Conservation (phyloP, 2,888 invertebrate species). For the Andrena marginata region DNA sequence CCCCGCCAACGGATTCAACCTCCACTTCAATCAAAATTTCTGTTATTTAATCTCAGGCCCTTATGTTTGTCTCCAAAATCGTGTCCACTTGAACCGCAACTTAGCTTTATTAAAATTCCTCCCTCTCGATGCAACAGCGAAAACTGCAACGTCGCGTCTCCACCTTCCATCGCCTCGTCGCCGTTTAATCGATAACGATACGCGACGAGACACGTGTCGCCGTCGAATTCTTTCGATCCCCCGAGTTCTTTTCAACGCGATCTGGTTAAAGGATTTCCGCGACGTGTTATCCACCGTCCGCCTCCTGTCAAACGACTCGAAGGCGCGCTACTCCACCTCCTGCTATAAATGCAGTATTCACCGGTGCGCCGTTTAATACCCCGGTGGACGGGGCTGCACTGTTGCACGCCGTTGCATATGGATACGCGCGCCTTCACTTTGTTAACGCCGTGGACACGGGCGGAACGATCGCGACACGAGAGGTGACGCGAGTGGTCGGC, state of each 20-base stretch:
- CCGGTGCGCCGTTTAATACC: slow-evolving; percentile 55
- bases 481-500: slow-evolving; percentile 39
- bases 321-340: slow-evolving; percentile 34
- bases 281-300: slow-evolving; percentile 40
- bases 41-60: slow-evolving; percentile 1
- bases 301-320: slow-evolving; percentile 45
- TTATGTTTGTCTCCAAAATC: neutral
- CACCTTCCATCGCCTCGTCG: neutral
- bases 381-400: slow-evolving; percentile 42
- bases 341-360: slow-evolving; percentile 58
- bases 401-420: slow-evolving; percentile 60
- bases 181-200: neutral
- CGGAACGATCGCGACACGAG: slow-evolving; percentile 46
- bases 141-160: neutral
- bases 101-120: slow-evolving; percentile 1
- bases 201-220: slow-evolving; percentile 1
- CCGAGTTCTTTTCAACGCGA: slow-evolving; percentile 5
- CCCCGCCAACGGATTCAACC: too few species aligned
- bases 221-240: slow-evolving; percentile 12
- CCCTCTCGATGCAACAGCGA: neutral
- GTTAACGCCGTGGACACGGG: slow-evolving; percentile 51
- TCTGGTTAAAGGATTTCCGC: slow-evolving; percentile 20
- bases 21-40: slow-evolving; percentile 20
- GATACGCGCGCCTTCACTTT: slow-evolving; percentile 52
- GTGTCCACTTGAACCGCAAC: neutral